Base-by-base conservation (phyloP, 2,888 invertebrate species). In the Serripes groenlandicus region DNA sequence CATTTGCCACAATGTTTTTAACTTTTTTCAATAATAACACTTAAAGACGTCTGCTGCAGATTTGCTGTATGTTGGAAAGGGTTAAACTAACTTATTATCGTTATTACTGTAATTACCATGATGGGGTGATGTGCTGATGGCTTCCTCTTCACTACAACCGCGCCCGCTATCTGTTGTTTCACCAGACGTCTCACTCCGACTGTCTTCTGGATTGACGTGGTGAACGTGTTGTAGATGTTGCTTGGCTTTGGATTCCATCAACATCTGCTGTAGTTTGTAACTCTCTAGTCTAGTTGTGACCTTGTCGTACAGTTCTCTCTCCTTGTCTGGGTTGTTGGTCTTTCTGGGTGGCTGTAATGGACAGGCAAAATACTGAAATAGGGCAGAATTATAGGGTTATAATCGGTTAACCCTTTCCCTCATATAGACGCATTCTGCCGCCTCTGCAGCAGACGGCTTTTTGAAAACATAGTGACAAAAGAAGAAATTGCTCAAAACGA, bases 121-220 rank as follows among this genome's bases (percentile, higher is more conserved):
- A 28, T 79, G 76, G 15, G 77, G 85, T n/a, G 86, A 84, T 3
- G 81, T 83, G 60, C 86, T 86, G 42, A 86, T 80, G 35, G 82
- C 86, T 35, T 91, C 91, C 62, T 90, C 90, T 72, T 91, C 90
- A 75, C 90, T 90, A 5, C 88, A 85, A 1, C 90, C 90, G 7
- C 89, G 85, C 23, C 90, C 90, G 72, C 90, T 90, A 81, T 90
- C 90, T 86, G 89, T 28, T 15, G 90, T 89, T 76, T 91, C 90
- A 23, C 90, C 90, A 4, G 90, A 86, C 0, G 83, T 64, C 66
- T 87, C 87, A 35, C 84, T 84, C 5, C 80, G 79, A 62, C 80
- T 87, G 52, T 87, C 87, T 23, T 87, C 87, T 15, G 82, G 83
- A 37, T 80, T 82, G n/a, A 66, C 76, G 18, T 64, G 56, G 4